phyloP scores from a whole-genome alignment of 1,140 invertebrate genomes.

The Nilaparvata lugens region DNA sequence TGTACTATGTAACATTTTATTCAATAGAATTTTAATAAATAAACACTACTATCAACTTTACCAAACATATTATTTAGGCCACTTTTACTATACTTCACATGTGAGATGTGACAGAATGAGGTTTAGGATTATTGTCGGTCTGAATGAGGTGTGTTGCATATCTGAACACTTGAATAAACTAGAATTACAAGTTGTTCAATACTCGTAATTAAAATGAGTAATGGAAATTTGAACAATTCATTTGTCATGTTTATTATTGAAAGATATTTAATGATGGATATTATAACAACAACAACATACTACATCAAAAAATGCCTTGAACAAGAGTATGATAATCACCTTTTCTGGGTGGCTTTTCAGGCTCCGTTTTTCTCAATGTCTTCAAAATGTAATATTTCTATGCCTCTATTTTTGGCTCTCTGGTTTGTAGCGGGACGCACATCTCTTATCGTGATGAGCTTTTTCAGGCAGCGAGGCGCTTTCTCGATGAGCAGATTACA shows the following conservation, averaged over 20 bases:
- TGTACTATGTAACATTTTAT: too few species aligned
- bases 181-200: too few species aligned
- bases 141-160: too few species aligned
- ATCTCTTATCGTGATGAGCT: conserved; percentile 71
- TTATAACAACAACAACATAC: too few species aligned
- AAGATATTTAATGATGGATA: too few species aligned
- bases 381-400: conserved; percentile 73
- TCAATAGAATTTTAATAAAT: too few species aligned
- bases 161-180: too few species aligned
- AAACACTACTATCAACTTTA: too few species aligned
- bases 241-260: not conserved
- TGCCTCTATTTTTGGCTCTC: conserved; percentile 65
- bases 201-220: not conserved
- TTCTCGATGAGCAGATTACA: conserved; percentile 77
- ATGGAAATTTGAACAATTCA: not conserved
- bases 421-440: conserved; percentile 62
- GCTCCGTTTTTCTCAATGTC: conserved; percentile 80
- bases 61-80: too few species aligned
- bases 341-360: conserved; percentile 63
- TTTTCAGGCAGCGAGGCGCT: conserved; percentile 71
- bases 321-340: conserved; percentile 36
- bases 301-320: not conserved
- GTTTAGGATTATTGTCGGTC: too few species aligned
- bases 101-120: too few species aligned
- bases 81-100: too few species aligned